A percentile compares a stretch with the other conserved stretches of the same genome.
Conservation (phyloP, 2,888 invertebrate species). For the Apomyelois bistriatella region DNA sequence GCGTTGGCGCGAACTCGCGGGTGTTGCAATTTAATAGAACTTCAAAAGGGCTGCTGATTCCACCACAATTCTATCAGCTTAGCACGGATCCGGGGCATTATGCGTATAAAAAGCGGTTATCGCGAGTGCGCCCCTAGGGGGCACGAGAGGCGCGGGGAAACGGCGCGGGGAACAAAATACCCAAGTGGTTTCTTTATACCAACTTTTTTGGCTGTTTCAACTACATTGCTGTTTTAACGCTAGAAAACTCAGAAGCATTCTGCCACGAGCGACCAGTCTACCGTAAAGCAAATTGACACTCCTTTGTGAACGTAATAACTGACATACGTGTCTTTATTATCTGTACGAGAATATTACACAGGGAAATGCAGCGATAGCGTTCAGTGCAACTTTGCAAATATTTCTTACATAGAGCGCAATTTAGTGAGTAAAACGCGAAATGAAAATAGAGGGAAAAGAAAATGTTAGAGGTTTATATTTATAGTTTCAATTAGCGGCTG, state of each 20-base stretch:
- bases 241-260: slow-evolving; percentile 21
- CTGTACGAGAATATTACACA: background rate
- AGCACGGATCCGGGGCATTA: slow-evolving; percentile 74
- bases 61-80: slow-evolving; percentile 79
- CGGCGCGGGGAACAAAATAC: slow-evolving; percentile 31
- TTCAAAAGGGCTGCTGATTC: slow-evolving; percentile 78
- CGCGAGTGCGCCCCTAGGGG: slow-evolving; percentile 41
- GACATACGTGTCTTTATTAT: slow-evolving; percentile 6
- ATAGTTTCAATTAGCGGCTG: slow-evolving; percentile 73
- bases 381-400: slow-evolving; percentile 30
- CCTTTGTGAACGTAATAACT: slow-evolving; percentile 3
- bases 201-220: slow-evolving; percentile 55
- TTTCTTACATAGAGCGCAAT: slow-evolving; percentile 33
- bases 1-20: slow-evolving; percentile 73
- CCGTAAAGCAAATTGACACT: background rate
- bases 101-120: slow-evolving; percentile 79
- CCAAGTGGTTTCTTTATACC: slow-evolving; percentile 39
- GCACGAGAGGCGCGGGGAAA: slow-evolving; percentile 18
- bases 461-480: slow-evolving; percentile 63
- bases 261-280: background rate
- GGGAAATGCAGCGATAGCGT: slow-evolving; percentile 1
- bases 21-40: slow-evolving; percentile 78
- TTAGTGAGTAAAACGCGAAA: slow-evolving; percentile 40
- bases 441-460: slow-evolving; percentile 53
- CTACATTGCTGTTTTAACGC: slow-evolving; percentile 53